A percentile compares a stretch with the other conserved stretches of the same genome.
Conservation (phyloP, 2,888 invertebrate genomes). For the Brenthis ino region DNA sequence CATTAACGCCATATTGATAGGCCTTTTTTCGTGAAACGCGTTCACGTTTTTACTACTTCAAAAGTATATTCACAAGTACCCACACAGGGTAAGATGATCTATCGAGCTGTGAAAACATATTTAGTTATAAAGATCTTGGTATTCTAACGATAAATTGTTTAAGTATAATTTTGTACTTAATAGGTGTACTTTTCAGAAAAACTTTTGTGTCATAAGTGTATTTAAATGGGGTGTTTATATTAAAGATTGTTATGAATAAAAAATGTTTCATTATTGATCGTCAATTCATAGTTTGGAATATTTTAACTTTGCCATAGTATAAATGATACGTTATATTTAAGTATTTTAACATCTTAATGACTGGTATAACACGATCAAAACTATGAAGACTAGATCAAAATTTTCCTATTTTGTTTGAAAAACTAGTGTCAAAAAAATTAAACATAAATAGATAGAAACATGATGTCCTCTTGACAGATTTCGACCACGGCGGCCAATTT, state of each 20-base stretch:
- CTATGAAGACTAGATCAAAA: too few relatives aligned
- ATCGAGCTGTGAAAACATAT: constrained; percentile 33
- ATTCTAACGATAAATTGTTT: constrained; percentile 27
- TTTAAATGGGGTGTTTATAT: constrained; percentile 32
- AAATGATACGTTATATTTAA: too few relatives aligned
- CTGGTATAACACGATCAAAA: too few relatives aligned
- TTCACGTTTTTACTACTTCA: constrained; percentile 7
- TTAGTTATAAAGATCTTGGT: constrained; percentile 29
- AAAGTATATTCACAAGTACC: background rate
- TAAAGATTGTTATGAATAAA: constrained; percentile 33
- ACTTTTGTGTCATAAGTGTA: constrained; percentile 32
- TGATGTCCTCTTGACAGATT: too few relatives aligned
- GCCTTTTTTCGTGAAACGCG: background rate
- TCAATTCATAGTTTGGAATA: too few relatives aligned
- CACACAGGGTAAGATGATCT: constrained; percentile 30
- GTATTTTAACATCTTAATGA: too few relatives aligned
- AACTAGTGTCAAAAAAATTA: too few relatives aligned
- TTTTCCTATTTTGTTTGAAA: too few relatives aligned
- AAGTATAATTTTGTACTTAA: constrained; percentile 31
- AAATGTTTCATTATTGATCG: constrained; percentile 2
- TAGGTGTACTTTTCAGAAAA: constrained; percentile 31
- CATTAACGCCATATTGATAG: too few relatives aligned
- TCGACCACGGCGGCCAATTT: too few relatives aligned
- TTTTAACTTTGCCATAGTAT: too few relatives aligned
- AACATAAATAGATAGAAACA: too few relatives aligned